Evolutionary conservation across 1,140 invertebrate genomes (phyloP).

Genomic region (Tetranychus urticae): DNA sequence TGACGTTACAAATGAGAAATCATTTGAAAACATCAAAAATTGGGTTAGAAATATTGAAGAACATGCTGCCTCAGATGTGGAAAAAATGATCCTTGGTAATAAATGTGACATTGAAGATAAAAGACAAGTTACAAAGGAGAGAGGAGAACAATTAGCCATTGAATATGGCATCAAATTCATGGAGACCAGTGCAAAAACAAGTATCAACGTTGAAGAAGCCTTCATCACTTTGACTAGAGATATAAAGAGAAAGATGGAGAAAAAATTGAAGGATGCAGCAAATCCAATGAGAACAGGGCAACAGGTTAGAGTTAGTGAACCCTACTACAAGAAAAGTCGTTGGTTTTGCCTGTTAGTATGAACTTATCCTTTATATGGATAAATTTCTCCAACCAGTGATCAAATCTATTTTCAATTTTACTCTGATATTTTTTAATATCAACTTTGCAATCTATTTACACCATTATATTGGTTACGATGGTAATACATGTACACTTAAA

Average conservation of each 20-base stretch:
- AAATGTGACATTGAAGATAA: conserved; percentile 80
- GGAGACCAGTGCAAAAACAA: conserved; percentile 74
- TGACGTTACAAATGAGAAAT: conserved; percentile 29
- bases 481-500: too few relatives aligned
- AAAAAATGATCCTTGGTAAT: conserved; percentile 83
- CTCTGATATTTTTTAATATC: too few relatives aligned
- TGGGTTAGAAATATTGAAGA: conserved; percentile 23
- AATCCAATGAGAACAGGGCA: background rate
- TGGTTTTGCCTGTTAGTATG: background rate
- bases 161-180: conserved; percentile 84
- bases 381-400: too few relatives aligned
- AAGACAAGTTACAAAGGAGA: conserved; percentile 43
- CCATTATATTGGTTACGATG: too few relatives aligned
- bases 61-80: conserved; percentile 61
- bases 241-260: conserved; percentile 84
- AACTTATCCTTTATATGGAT: too few relatives aligned
- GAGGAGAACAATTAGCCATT: conserved; percentile 47
- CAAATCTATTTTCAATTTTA: too few relatives aligned
- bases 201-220: conserved; percentile 69
- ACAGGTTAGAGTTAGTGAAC: background rate
- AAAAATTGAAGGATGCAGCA: conserved; percentile 41
- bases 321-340: background rate
- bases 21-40: conserved; percentile 29
- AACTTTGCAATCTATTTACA: too few relatives aligned
- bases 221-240: conserved; percentile 78